Percentiles rank a stretch among this genome's conserved stretches.
Evolutionary conservation across 2,113 vertebrate genomes (phyloP).

Genomic region (Hemichromis elongatus): DNA sequence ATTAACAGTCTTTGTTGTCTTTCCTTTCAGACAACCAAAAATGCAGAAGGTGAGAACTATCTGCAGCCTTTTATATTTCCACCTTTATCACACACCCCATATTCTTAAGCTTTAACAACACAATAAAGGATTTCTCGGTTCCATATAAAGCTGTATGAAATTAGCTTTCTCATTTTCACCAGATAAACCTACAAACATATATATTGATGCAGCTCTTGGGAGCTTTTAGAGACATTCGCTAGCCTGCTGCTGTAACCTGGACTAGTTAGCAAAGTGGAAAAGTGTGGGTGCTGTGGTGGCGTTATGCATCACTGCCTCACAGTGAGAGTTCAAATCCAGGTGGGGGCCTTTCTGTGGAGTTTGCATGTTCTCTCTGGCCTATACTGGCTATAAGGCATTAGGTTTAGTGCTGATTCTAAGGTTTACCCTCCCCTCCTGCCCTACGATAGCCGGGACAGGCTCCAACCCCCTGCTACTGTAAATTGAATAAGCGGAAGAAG

Average conservation of each 20-base stretch:
- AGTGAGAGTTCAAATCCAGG: neutral
- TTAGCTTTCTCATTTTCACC: neutral
- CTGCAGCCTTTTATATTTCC: too few relatives aligned
- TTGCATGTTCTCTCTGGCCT: neutral
- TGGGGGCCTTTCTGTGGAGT: neutral
- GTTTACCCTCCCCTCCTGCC: neutral
- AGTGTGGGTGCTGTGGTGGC: neutral
- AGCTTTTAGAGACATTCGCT: neutral
- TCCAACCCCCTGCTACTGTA: neutral
- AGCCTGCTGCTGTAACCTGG: neutral
- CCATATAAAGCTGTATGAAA: neutral
- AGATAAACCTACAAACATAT: neutral
- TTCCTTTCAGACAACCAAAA: too few relatives aligned
- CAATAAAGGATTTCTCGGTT: neutral
- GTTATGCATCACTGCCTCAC: fast-evolving
- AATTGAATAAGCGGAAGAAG: neutral
- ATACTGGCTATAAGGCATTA: neutral
- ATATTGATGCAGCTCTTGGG: neutral
- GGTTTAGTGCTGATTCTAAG: neutral
- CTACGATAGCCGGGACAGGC: neutral
- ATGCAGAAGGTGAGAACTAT: too few relatives aligned
- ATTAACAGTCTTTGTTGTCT: too few relatives aligned
- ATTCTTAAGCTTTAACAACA: neutral
- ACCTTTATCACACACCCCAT: neutral
- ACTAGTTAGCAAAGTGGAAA: neutral